Evolutionary conservation across 2,888 invertebrate species (phyloP), one percentile per base, ranked within the genome.

Genomic region (Synanthedon formicaeformis): DNA sequence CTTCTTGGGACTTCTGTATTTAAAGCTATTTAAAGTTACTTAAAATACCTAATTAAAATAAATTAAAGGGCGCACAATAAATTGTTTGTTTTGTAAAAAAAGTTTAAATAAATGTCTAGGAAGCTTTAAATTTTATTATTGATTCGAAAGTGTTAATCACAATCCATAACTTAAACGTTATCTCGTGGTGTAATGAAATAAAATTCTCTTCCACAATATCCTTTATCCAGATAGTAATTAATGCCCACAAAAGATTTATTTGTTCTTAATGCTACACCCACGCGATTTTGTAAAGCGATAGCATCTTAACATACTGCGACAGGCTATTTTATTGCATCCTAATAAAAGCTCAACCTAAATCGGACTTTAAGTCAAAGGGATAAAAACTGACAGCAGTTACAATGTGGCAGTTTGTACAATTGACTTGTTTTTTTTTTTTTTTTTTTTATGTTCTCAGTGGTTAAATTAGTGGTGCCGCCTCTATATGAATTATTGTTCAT

Each of bases 201-300:
- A 82, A 79, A 79, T 61, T 64, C 67, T 63, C 58, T 56, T 59
- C 40, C 23, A 51, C 40, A 60, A 52, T 57, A 61, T 60, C 72
- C 58, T 64, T 66, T 59, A 69, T 67, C 72, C 64, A 67, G 62
- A 61, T 67, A 75, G 78, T 80, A 81, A 83, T 83, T 78, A 75
- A 78, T 75, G 71, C 68, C 63, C 64, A 58, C 63, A 55, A 55
- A 71, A 73, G 78, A 84, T 85, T 78, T 83, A 85, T 75, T 68
- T 65, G 64, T 75, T 76, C 75, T 82, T 84, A 84, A 84, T 82
- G 71, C 67, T 75, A 74, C 78, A 69, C 80, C 82, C 74, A 79
- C 80, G 63, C 70, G 58, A 65, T 70, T 67, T 64, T 60, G 62
- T 67, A 69, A 68, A 62, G 59, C 63, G 66, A 66, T 71, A 60